Conservation (phyloP, 2,113 vertebrate genomes). For the Aramus guarauna region DNA sequence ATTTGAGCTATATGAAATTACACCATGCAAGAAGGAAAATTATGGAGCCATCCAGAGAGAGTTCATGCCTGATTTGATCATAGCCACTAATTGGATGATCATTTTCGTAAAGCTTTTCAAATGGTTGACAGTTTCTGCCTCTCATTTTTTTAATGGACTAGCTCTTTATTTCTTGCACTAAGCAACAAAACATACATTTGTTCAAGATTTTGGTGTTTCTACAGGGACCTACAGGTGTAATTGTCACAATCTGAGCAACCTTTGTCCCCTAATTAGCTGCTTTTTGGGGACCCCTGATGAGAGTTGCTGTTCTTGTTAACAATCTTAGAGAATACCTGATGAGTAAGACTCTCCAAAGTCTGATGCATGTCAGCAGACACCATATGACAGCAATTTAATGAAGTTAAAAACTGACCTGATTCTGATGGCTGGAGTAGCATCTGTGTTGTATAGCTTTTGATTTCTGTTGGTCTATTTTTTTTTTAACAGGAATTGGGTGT, state of each 20-base stretch:
- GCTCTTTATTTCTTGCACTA: slow-evolving; percentile 79
- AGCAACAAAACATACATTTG: slow-evolving; percentile 81
- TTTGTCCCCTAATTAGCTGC: slow-evolving; percentile 95
- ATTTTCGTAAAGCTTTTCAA: slow-evolving; percentile 94
- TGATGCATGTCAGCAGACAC: slow-evolving; percentile 91
- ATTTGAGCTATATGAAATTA: slow-evolving; percentile 88
- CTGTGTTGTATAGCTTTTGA: slow-evolving; percentile 62
- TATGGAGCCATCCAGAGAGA: slow-evolving; percentile 85
- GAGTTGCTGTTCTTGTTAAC: slow-evolving; percentile 93
- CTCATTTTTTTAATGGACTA: slow-evolving; percentile 81
- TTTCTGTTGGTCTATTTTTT: slow-evolving; percentile 40
- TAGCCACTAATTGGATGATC: slow-evolving; percentile 95
- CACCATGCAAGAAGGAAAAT: slow-evolving; percentile 88
- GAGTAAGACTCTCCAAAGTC: slow-evolving; percentile 88
- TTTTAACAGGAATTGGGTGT: slow-evolving; percentile 25
- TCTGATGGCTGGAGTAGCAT: slow-evolving; percentile 73
- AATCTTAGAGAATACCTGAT: slow-evolving; percentile 94
- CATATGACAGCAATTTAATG: slow-evolving; percentile 93
- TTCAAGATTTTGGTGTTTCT: slow-evolving; percentile 86
- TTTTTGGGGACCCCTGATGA: slow-evolving; percentile 93
- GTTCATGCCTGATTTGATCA: slow-evolving; percentile 91
- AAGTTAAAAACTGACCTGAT: slow-evolving; percentile 90
- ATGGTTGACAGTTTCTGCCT: slow-evolving; percentile 88
- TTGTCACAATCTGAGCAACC: slow-evolving; percentile 90
- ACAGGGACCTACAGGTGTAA: slow-evolving; percentile 89